Percentiles rank a stretch among this genome's conserved stretches.
These are phyloP conservation scores for Actinia tenebrosa DNA, from an alignment of 64 coral and sea anemone genomes.

Conservation along the genomic window DNA sequence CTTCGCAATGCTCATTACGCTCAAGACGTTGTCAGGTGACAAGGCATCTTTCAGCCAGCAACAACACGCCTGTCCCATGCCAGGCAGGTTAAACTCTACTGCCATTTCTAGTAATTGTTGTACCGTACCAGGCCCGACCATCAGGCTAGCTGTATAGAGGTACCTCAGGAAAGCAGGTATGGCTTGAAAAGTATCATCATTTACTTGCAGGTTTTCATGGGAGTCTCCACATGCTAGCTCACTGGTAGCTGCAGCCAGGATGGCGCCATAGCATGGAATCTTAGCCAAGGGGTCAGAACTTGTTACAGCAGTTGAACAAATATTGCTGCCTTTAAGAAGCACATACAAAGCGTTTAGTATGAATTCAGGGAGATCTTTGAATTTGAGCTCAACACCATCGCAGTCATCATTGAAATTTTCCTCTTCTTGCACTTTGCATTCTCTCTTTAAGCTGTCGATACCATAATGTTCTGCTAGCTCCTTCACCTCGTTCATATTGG, in stretches of 20 bases:
- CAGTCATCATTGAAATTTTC: not conserved
- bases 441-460: not conserved
- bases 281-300: not conserved
- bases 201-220: conserved; percentile 16
- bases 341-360: not conserved
- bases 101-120: conserved; percentile 10
- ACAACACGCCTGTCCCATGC: conserved; percentile 21
- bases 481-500: conserved; percentile 6
- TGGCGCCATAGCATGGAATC: conserved; percentile 15
- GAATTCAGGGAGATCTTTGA: not conserved
- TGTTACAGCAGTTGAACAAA: conserved; percentile 8
- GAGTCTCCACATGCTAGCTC: not conserved
- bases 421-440: conserved; percentile 8
- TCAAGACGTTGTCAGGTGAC: conserved; percentile 15
- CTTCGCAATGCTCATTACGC: not conserved
- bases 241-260: conserved; percentile 18
- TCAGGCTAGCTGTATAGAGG: conserved; percentile 31
- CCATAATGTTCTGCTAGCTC: not conserved
- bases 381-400: not conserved
- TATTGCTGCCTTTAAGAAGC: not conserved
- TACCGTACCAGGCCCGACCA: not conserved
- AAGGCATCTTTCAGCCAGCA: conserved; percentile 15
- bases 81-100: conserved; percentile 15
- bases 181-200: not conserved
- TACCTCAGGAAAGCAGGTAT: conserved; percentile 16